Evolutionary conservation across 2,888 invertebrate species (phyloP).

Genomic region (Venusia cambrica): DNA sequence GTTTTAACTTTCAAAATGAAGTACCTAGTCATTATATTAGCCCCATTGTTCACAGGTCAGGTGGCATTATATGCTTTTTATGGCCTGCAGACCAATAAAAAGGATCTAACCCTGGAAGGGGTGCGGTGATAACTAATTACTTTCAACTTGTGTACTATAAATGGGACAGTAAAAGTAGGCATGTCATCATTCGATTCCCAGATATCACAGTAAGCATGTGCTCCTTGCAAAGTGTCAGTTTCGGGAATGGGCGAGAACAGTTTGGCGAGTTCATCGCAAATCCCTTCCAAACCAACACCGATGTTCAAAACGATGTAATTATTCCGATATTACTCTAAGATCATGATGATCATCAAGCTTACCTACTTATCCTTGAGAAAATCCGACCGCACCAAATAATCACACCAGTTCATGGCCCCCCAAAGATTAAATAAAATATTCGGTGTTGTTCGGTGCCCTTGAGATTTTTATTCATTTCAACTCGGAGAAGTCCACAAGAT

Average conservation of each 20-base stretch:
- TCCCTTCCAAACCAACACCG: constrained; percentile 12
- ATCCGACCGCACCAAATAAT: no score
- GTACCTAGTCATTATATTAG: constrained; percentile 9
- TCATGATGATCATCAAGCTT: no score
- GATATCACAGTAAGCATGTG: constrained; percentile 34
- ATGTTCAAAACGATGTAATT: no score
- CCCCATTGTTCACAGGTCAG: constrained; percentile 16
- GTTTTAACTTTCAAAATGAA: constrained; percentile 1
- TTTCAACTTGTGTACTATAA: constrained; percentile 30
- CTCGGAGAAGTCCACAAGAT: no score
- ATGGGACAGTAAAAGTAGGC: constrained; percentile 20
- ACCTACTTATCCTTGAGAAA: no score
- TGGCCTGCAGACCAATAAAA: constrained; percentile 21
- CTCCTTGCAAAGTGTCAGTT: constrained; percentile 29
- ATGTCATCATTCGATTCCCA: constrained; percentile 37
- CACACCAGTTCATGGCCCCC: no score
- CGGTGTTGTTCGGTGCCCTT: no score
- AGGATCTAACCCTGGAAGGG: constrained; percentile 29
- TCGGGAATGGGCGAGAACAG: constrained; percentile 10
- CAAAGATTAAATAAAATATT: no score
- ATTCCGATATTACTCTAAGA: no score
- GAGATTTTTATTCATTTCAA: no score
- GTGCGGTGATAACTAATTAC: constrained; percentile 36
- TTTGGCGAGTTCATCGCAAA: constrained; percentile 18
- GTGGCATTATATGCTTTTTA: constrained; percentile 27